Evolutionary conservation across 2,888 invertebrate species (phyloP).

Genomic region (Tiliacea citrago): DNA sequence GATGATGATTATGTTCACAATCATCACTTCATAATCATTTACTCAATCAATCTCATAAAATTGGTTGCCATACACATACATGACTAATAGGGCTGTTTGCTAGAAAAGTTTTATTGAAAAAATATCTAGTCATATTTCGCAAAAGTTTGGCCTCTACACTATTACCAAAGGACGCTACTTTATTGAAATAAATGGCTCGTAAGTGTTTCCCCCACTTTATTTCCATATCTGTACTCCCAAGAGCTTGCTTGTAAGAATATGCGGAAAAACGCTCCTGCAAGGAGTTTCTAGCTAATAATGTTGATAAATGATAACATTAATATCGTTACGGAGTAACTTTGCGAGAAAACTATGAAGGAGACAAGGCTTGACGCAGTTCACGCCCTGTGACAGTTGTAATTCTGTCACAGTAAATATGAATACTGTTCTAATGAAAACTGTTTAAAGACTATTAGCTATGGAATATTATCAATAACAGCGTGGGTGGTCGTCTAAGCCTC

Average conservation of each 20-base stretch:
- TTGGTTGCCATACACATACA: background rate
- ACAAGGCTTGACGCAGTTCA: background rate
- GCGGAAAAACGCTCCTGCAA: slow-evolving; percentile 29
- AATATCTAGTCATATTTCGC: background rate
- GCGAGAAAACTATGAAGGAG: slow-evolving; percentile 19
- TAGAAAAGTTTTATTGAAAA: background rate
- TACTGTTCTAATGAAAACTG: background rate
- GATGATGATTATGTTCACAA: too few species aligned
- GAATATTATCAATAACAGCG: background rate
- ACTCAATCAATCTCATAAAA: background rate
- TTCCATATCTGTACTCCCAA: slow-evolving; percentile 32
- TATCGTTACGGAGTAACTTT: slow-evolving; percentile 39
- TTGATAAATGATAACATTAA: slow-evolving; percentile 50
- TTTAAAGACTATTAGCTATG: background rate
- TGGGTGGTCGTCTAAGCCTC: background rate
- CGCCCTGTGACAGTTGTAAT: background rate
- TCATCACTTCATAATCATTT: background rate
- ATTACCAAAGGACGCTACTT: slow-evolving; percentile 18
- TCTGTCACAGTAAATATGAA: background rate
- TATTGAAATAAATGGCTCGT: slow-evolving; percentile 45
- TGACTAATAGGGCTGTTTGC: background rate
- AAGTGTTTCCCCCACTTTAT: slow-evolving; percentile 47
- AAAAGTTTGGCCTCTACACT: background rate
- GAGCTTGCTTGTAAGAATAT: slow-evolving; percentile 37
- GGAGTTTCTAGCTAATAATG: slow-evolving; percentile 35